Evolutionary conservation across 2,888 invertebrate species (phyloP).

Genomic region (Drosophila acutilabella): DNA sequence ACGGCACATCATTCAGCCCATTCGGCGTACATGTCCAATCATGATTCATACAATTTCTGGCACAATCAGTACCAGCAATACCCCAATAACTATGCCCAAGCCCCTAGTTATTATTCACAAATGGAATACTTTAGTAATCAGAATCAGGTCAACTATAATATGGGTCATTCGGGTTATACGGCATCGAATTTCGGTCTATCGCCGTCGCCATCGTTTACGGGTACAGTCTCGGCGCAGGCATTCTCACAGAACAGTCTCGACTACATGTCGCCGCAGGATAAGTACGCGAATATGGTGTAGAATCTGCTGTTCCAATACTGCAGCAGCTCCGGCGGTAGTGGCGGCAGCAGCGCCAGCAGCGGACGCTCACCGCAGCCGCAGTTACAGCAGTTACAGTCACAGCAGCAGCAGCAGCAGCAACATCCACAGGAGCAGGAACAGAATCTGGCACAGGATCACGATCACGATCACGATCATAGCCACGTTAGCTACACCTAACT

Average conservation of each 20-base stretch:
- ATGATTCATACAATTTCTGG: constrained; percentile 85
- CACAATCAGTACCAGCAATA: constrained; percentile 85
- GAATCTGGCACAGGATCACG: constrained; percentile 45
- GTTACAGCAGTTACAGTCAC: constrained; percentile 13
- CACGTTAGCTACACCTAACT: constrained; percentile 54
- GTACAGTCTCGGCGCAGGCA: constrained; percentile 85
- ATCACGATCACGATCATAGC: constrained; percentile 38
- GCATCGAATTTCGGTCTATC: constrained; percentile 85
- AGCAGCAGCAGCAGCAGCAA: constrained; percentile 35
- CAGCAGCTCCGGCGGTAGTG: constrained; percentile 65
- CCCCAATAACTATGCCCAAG: constrained; percentile 85
- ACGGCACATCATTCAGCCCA: constrained; percentile 84
- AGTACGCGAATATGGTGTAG: constrained; percentile 86
- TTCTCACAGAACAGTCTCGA: constrained; percentile 85
- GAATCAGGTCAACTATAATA: constrained; percentile 85
- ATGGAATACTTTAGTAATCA: constrained; percentile 86
- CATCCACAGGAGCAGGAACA: constrained; percentile 34
- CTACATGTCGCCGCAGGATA: constrained; percentile 85
- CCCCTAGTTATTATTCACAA: constrained; percentile 85
- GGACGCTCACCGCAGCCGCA: constrained; percentile 53
- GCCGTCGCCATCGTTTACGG: constrained; percentile 84
- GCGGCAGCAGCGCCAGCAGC: constrained; percentile 59
- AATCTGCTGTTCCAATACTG: constrained; percentile 84
- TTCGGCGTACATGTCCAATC: constrained; percentile 85
- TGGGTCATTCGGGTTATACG: constrained; percentile 85